Evolutionary conservation across 2,888 invertebrate genomes (phyloP).

Genomic region (Drosophila setosimentum): DNA sequence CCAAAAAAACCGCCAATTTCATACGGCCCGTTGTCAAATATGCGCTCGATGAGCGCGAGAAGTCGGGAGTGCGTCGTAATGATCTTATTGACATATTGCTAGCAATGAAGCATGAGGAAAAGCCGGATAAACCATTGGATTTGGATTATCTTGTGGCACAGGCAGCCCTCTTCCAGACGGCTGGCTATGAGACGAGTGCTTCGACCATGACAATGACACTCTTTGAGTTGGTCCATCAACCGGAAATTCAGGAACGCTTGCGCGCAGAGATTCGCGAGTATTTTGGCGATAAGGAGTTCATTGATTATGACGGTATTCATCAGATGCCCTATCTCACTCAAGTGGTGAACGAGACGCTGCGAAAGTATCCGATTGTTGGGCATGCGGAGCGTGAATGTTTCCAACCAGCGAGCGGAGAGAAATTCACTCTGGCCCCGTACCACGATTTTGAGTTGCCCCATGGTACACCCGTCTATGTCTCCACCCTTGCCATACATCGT

Average conservation of each 20-base stretch:
- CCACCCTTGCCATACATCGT: slow-evolving; percentile 69
- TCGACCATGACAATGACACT: slow-evolving; percentile 84
- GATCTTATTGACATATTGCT: slow-evolving; percentile 86
- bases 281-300: slow-evolving; percentile 59
- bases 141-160: slow-evolving; percentile 79
- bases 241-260: slow-evolving; percentile 83
- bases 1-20: slow-evolving; percentile 67
- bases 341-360: slow-evolving; percentile 80
- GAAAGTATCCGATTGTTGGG: slow-evolving; percentile 78
- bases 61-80: slow-evolving; percentile 75
- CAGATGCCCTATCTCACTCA: slow-evolving; percentile 85
- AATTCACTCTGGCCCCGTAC: slow-evolving; percentile 69
- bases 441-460: slow-evolving; percentile 65
- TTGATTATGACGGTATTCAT: slow-evolving; percentile 83
- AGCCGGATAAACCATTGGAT: slow-evolving; percentile 14
- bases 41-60: slow-evolving; percentile 82
- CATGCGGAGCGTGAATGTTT: slow-evolving; percentile 70
- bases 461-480: slow-evolving; percentile 73
- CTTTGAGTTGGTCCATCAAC: slow-evolving; percentile 83
- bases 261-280: slow-evolving; percentile 83
- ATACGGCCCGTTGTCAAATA: slow-evolving; percentile 80
- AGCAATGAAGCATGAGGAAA: slow-evolving; percentile 77
- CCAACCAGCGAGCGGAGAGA: slow-evolving; percentile 53
- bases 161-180: slow-evolving; percentile 82
- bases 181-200: slow-evolving; percentile 83